phyloP scores from a whole-genome alignment of 2,888 invertebrate species.

The Smittia aterrima region DNA sequence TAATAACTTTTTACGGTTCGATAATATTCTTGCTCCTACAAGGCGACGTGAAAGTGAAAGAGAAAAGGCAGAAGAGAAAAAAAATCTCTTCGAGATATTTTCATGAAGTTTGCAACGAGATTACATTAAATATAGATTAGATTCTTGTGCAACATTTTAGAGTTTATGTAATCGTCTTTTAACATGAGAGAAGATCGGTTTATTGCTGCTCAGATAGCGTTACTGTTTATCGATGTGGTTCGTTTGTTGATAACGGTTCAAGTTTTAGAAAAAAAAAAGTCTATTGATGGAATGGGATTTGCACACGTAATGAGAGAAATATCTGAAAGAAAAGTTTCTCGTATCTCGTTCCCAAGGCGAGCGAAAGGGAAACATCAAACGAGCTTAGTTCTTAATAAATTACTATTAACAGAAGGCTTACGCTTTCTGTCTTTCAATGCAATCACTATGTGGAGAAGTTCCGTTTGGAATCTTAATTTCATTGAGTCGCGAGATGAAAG shows the following conservation, averaged over 20 bases:
- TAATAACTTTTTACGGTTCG: slow-evolving; percentile 27
- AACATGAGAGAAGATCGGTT: not conserved
- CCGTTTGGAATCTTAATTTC: too few species aligned
- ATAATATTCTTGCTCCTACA: not conserved
- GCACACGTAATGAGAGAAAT: not conserved
- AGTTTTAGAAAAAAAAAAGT: too few species aligned
- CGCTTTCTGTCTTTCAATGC: too few species aligned
- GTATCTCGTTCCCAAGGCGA: too few species aligned
- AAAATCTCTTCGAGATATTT: slow-evolving; percentile 2
- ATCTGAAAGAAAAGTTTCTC: not conserved
- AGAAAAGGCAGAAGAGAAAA: too few species aligned
- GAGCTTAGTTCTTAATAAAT: not conserved
- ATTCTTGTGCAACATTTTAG: not conserved
- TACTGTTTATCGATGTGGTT: not conserved
- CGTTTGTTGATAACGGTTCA: not conserved
- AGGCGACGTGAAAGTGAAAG: too few species aligned
- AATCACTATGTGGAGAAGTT: too few species aligned
- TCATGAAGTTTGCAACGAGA: slow-evolving; percentile 21
- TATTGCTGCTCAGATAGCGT: not conserved
- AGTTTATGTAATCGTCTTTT: not conserved
- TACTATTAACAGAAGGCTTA: not conserved
- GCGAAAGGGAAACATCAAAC: not conserved
- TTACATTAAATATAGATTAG: slow-evolving; percentile 37
- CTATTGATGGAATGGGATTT: not conserved
- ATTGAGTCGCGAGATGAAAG: too few species aligned